Evolutionary conservation across 2,888 invertebrate genomes (phyloP), one percentile per base, ranked within the genome.

Genomic region (Amblyjoppa proteus): DNA sequence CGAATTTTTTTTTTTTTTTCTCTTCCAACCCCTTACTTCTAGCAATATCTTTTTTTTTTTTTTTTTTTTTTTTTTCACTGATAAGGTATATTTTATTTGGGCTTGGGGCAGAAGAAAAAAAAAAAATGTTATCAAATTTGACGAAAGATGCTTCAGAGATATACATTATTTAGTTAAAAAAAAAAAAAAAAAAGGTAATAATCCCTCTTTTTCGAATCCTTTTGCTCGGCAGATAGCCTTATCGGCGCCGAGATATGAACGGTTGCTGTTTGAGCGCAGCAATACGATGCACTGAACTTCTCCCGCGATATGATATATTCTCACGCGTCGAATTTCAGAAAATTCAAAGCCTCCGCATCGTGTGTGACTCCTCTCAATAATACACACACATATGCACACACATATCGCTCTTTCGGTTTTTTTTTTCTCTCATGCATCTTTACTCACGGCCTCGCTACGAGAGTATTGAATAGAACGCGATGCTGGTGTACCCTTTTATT

Each of bases 291-390:
- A 66, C 16, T 25, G 56, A 56, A 25, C 25, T 25, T 56, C 20
- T 25, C 11, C 45, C 25, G 45, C 9, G 25, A 34, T 25, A 56
- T 38, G 28, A 45, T 45, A 76, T 56, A 51, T 81, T 81, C 78
- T 81, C 84, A 73, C 79, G 78, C 74, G 41, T 75, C 81, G 81
- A 79, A 81, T 74, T 81, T 81, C 70, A 16, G 56, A 71, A 76
- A 68, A 75, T 73, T 71, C 66, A 28, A 41, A 73, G 66, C 51
- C 41, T 25, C 49, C 49, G 34, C 51, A 20, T 61, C 68, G 79
- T 41, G 49, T 69, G 79, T 80, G 76, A 79, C 78, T 84, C 49
- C 66, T 80, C 69, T 61, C 25, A 75, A 76, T 79, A 58, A 69
- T 81, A 61, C 28, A 13, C 11, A 16, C 3, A 41, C 5, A 41